Evolutionary conservation across 1,140 invertebrate genomes (phyloP), one percentile per base, ranked within the genome.

Genomic region (Stenopsyche tienmushanensis): DNA sequence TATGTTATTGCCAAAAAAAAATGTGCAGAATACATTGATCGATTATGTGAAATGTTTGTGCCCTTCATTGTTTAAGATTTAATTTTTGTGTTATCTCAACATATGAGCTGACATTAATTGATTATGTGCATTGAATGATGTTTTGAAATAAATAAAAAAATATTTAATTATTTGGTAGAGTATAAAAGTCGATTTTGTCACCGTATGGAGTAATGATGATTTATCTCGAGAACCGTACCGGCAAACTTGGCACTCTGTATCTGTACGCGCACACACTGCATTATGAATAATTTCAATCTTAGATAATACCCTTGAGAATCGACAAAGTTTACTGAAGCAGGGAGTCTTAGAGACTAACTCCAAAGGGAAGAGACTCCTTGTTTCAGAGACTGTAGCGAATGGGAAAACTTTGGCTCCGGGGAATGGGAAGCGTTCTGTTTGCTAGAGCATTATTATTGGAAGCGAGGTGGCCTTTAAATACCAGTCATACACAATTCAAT

Each of bases 231-330:
- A 57, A 17, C 29, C 41, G 29, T 18, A 21, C 52, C 47, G 13
- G 29, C 60, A 45, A 34, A 34, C 29, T 34, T 34, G 29, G 5
- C 29, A 34, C 29, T 34, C 29, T 5, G 29, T 13, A 34, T 5
- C 3, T 53, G 50, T 53, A 15, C 42, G 34, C 44, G 47, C 52
- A 64, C 39, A 39, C 23, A 54, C 29, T 66, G 64, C 68, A 70
- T 66, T 70, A 70, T 70, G 68, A 70, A 70, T 70, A 70, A 70
- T 70, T 70, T 70, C 68, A 66, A 70, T 70, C 68, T 66, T 66
- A 66, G 68, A 70, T 70, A 70, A 70, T 66, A 70, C 64, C 62
- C 64, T 64, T 70, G 68, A 70, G 68, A 70, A 70, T 70, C 55
- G 59, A 42, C 44, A 55, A 69, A 69, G 63, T 69, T 69, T 69